phyloP scores from a whole-genome alignment of 2,113 vertebrate genomes.

The Megaceryle maxima region DNA sequence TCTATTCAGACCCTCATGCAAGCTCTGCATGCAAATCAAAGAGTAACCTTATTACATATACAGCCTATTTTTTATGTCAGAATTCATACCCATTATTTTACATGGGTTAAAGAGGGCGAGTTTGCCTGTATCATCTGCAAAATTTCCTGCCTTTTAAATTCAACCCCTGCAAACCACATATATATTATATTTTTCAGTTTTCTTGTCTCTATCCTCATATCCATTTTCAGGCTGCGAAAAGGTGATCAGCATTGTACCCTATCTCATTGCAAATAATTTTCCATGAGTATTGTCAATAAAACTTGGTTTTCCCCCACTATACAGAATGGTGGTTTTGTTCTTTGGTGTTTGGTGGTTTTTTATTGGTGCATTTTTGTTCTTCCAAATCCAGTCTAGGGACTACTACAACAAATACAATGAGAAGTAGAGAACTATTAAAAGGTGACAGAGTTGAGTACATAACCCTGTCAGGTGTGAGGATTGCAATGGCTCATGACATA shows the following conservation, averaged over 20 bases:
- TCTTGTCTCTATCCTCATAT: neutral
- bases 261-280: neutral
- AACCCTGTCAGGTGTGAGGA: slow-evolving; percentile 50
- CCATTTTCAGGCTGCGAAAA: neutral
- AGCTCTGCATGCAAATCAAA: neutral
- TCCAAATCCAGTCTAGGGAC: slow-evolving; percentile 12
- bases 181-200: neutral
- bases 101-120: neutral
- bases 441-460: slow-evolving; percentile 62
- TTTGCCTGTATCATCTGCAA: neutral
- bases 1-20: neutral
- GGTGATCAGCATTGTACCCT: neutral
- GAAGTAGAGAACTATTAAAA: slow-evolving; percentile 62
- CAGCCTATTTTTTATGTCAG: neutral
- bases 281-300: neutral
- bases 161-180: neutral
- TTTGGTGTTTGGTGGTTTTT: neutral
- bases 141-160: neutral
- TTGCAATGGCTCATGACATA: slow-evolving; percentile 40
- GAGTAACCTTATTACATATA: neutral
- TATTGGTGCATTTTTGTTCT: neutral
- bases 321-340: neutral
- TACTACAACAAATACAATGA: slow-evolving; percentile 58
- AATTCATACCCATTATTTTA: neutral
- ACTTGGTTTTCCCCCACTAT: neutral